Conservation (phyloP, 2,113 vertebrate genomes). For the Erythrocercus mccallii region DNA sequence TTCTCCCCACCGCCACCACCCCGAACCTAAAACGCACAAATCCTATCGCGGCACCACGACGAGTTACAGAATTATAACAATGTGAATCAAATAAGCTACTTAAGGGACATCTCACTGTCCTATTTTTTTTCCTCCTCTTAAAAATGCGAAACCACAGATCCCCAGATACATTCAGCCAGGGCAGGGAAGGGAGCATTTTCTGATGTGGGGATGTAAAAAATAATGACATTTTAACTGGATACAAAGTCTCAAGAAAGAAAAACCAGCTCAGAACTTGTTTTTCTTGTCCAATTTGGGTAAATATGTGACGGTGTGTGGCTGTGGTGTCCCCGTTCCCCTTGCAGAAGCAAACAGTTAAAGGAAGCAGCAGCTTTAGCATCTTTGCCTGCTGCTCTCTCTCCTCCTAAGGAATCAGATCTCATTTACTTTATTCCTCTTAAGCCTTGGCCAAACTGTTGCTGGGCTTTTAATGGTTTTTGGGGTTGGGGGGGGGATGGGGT, state of each 20-base stretch:
- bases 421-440: slow-evolving; percentile 63
- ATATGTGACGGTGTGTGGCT: background rate
- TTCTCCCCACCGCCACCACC: background rate
- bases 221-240: background rate
- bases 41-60: background rate
- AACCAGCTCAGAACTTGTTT: slow-evolving; percentile 59
- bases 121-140: background rate
- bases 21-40: background rate
- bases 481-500: background rate
- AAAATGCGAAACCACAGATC: background rate
- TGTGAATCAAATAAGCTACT: slow-evolving; percentile 21
- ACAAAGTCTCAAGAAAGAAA: slow-evolving; percentile 37
- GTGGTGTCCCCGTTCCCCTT: background rate
- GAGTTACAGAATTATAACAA: slow-evolving; percentile 18
- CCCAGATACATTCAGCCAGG: background rate
- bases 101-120: background rate
- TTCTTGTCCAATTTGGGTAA: slow-evolving; percentile 14
- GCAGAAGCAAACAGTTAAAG: slow-evolving; percentile 55
- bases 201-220: background rate
- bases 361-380: slow-evolving; percentile 30
- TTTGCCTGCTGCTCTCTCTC: slow-evolving; percentile 52
- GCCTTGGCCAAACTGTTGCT: slow-evolving; percentile 77
- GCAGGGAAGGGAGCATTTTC: background rate
- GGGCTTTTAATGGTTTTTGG: background rate
- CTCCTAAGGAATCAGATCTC: slow-evolving; percentile 30